These are phyloP conservation scores for Lota lota DNA, from an alignment of 2,113 vertebrate genomes.

Conservation along the genomic window DNA sequence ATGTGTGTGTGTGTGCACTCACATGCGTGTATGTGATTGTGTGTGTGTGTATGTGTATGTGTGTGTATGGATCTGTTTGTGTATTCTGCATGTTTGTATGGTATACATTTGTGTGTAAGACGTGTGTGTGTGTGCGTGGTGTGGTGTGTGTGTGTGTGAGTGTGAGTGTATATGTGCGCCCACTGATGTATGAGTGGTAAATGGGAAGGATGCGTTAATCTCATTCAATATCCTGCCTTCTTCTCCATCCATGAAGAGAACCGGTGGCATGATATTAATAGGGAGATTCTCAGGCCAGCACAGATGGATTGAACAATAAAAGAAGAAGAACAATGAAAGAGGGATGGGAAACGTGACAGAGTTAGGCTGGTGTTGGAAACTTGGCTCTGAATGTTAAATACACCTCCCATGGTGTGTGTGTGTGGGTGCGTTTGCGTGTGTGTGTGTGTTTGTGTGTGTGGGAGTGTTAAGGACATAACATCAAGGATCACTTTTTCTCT, in stretches of 20 bases:
- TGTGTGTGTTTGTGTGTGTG: not conserved
- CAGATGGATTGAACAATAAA: conserved; percentile 34
- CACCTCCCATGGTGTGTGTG: not conserved
- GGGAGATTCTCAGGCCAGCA: conserved; percentile 2
- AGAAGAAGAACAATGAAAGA: conserved; percentile 5
- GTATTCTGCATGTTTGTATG: no score
- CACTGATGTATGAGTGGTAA: conserved; percentile 27
- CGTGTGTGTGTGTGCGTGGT: not conserved
- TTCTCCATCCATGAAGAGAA: conserved; percentile 28
- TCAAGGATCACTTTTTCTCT: no score
- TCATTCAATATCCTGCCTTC: conserved; percentile 39
- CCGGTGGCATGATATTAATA: conserved; percentile 42
- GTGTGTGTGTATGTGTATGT: no score
- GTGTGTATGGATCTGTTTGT: not conserved
- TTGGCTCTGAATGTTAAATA: not conserved
- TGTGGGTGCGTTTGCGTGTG: not conserved
- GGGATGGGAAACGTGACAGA: conserved; percentile 4
- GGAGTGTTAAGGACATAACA: no score
- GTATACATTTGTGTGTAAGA: no score
- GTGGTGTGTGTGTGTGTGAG: not conserved
- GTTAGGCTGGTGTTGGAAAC: conserved; percentile 6
- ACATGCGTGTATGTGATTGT: no score
- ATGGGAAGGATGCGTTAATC: conserved; percentile 30
- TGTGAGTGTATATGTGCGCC: conserved; percentile 15
- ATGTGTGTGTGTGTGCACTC: not conserved